These are phyloP conservation scores for Manis pentadactyla DNA, from an alignment of 2,797 vertebrate species.

Conservation along the genomic window DNA sequence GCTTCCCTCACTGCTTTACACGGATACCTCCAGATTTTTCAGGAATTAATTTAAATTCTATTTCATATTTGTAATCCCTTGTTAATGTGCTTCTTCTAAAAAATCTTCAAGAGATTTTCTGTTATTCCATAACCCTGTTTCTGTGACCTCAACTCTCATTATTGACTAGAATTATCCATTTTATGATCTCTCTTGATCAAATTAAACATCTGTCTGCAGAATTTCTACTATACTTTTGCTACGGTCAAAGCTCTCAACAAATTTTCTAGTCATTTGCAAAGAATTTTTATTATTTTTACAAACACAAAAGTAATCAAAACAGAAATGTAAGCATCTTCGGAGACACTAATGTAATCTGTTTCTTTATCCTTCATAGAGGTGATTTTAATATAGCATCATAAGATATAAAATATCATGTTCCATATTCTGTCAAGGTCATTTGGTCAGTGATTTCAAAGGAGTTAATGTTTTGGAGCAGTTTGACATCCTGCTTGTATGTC, in stretches of 20 bases:
- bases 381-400: conserved; percentile 73
- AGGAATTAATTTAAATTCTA: conserved; percentile 42
- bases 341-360: conserved; percentile 76
- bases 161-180: conserved; percentile 71
- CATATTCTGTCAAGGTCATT: conserved; percentile 81
- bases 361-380: conserved; percentile 74
- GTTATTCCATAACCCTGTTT: conserved; percentile 57
- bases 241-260: conserved; percentile 77
- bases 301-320: conserved; percentile 81
- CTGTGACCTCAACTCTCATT: conserved; percentile 66
- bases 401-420: conserved; percentile 69
- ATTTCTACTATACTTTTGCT: conserved; percentile 62
- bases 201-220: conserved; percentile 75
- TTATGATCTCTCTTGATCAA: conserved; percentile 66
- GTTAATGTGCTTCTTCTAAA: conserved; percentile 43
- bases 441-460: conserved; percentile 77
- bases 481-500: conserved; percentile 78
- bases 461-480: conserved; percentile 67
- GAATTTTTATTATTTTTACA: conserved; percentile 76
- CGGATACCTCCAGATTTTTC: background rate
- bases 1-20: background rate
- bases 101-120: conserved; percentile 21
- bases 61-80: conserved; percentile 36
- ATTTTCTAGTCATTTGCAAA: conserved; percentile 73
- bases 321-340: conserved; percentile 76